Percentiles rank a stretch among this genome's conserved stretches.
Evolutionary conservation across 2,888 invertebrate genomes (phyloP).

Genomic region (Pheosia tremula): DNA sequence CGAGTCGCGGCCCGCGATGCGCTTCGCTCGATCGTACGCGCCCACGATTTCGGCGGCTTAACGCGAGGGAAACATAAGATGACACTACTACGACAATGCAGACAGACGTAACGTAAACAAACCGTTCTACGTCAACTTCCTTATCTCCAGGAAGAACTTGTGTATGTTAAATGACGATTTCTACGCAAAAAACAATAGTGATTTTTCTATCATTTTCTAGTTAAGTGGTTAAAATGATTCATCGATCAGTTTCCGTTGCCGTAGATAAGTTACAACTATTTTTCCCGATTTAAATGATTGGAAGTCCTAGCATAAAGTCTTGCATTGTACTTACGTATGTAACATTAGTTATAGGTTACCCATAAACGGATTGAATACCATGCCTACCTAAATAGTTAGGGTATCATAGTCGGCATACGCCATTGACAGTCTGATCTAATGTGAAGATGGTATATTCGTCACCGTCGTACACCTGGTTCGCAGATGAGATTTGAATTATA

Average conservation of each 20-base stretch:
- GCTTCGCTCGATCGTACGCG: slow-evolving; percentile 37
- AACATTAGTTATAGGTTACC: neutral
- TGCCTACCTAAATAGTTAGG: neutral
- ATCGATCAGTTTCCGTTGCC: neutral
- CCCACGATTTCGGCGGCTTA: slow-evolving; percentile 45
- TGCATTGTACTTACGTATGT: too few species aligned
- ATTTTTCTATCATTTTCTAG: slow-evolving; percentile 31
- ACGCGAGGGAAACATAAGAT: slow-evolving; percentile 41
- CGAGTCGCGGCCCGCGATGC: slow-evolving; percentile 48
- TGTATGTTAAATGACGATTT: slow-evolving; percentile 45
- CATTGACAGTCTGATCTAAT: too few species aligned
- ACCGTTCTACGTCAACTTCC: slow-evolving; percentile 57
- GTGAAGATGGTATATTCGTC: slow-evolving; percentile 6
- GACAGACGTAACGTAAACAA: slow-evolving; percentile 51
- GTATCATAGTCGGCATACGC: neutral
- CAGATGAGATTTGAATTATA: slow-evolving; percentile 42
- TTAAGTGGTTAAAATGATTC: slow-evolving; percentile 10
- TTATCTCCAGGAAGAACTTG: slow-evolving; percentile 66
- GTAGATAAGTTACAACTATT: neutral
- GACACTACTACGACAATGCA: slow-evolving; percentile 36
- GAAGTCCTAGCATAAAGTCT: too few species aligned
- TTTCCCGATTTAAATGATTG: neutral
- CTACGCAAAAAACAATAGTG: slow-evolving; percentile 29
- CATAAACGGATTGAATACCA: neutral
- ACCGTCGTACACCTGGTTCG: slow-evolving; percentile 37